phyloP scores from a whole-genome alignment of 2,888 invertebrate genomes.

The Athetis lepigone region DNA sequence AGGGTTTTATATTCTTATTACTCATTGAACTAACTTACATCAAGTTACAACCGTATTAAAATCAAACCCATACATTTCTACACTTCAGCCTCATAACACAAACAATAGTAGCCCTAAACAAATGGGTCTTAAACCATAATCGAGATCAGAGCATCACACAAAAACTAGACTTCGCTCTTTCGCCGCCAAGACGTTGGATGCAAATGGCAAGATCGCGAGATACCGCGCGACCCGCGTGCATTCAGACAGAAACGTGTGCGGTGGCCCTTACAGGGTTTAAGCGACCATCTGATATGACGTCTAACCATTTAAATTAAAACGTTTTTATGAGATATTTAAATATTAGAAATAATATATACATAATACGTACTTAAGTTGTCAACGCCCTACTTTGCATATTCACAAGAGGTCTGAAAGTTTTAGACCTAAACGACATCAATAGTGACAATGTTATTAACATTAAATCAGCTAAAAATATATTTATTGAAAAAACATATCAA shows the following conservation, averaged over 20 bases:
- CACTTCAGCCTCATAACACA: neutral
- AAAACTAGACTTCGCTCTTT: constrained; percentile 58
- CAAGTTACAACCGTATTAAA: neutral
- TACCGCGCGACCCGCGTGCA: constrained; percentile 75
- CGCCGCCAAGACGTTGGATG: constrained; percentile 78
- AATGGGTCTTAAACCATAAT: constrained; percentile 8
- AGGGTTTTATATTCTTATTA: neutral
- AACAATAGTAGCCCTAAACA: neutral
- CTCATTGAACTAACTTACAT: neutral
- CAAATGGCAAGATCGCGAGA: constrained; percentile 82
- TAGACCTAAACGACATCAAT: too few relatives aligned
- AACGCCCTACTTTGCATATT: constrained; percentile 13
- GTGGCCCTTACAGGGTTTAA: constrained; percentile 77
- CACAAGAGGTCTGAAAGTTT: too few relatives aligned
- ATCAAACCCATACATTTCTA: neutral
- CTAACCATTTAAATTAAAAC: constrained; percentile 71
- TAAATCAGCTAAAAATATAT: too few relatives aligned
- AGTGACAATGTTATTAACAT: too few relatives aligned
- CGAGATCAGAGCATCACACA: constrained; percentile 35
- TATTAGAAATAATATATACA: constrained; percentile 38
- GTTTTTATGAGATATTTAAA: constrained; percentile 54
- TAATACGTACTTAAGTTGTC: neutral
- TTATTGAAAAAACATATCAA: too few relatives aligned
- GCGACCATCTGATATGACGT: constrained; percentile 73
- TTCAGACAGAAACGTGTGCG: constrained; percentile 77